Percentiles rank a stretch among this genome's conserved stretches.
Evolutionary conservation across 2,113 vertebrate species (phyloP).

Genomic region (Loxodonta africana): DNA sequence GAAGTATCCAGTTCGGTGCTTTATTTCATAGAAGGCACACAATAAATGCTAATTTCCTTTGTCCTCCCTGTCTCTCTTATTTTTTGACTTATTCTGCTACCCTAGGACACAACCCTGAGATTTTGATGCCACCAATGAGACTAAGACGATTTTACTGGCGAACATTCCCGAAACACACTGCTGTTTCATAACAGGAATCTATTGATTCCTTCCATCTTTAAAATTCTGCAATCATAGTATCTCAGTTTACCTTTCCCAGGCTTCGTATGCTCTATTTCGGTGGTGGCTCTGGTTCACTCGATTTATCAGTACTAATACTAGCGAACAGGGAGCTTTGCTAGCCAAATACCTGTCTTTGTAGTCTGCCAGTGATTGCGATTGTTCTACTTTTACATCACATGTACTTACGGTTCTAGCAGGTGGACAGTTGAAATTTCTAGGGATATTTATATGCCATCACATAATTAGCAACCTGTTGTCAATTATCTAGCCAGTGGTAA

Average conservation of each 20-base stretch:
- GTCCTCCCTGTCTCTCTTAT: neutral
- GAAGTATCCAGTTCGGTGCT: neutral
- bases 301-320: neutral
- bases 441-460: constrained; percentile 6
- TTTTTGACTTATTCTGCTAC: neutral
- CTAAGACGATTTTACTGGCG: neutral
- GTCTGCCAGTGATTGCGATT: neutral
- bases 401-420: constrained; percentile 43
- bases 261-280: constrained; percentile 52
- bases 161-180: constrained; percentile 20
- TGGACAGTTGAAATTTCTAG: constrained; percentile 67
- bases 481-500: constrained; percentile 4
- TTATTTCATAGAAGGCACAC: neutral
- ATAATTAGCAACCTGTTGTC: constrained; percentile 58
- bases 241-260: constrained; percentile 39
- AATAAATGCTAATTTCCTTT: neutral
- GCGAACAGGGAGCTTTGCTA: constrained; percentile 45
- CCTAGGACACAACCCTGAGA: neutral
- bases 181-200: constrained; percentile 51
- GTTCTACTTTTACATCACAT: constrained; percentile 53
- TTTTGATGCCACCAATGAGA: neutral
- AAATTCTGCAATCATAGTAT: constrained; percentile 9
- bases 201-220: constrained; percentile 57
- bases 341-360: constrained; percentile 72
- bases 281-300: constrained; percentile 52